These are phyloP conservation scores for Dascillus cervinus DNA, from an alignment of 2,888 invertebrate genomes.

Conservation along the genomic window DNA sequence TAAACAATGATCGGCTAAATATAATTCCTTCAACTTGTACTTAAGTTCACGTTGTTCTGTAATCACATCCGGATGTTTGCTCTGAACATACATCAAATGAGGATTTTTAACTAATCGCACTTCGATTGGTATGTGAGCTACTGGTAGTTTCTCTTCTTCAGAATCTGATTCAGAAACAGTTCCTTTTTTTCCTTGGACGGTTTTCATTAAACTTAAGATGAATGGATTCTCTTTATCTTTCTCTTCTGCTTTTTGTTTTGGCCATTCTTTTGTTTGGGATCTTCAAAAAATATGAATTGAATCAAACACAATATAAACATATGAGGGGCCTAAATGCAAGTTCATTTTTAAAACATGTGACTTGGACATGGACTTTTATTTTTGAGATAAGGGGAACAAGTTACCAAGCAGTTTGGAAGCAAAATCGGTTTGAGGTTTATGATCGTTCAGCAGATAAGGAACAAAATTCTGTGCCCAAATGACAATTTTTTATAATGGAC, in stretches of 20 bases:
- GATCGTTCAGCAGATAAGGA: too few species aligned
- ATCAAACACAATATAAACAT: too few species aligned
- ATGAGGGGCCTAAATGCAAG: too few species aligned
- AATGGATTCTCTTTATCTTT: slow-evolving; percentile 12
- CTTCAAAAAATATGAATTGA: slow-evolving; percentile 19
- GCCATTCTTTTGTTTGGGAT: slow-evolving; percentile 38
- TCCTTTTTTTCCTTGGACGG: slow-evolving; percentile 10
- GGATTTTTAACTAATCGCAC: slow-evolving; percentile 30
- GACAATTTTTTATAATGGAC: too few species aligned
- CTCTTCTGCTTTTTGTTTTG: slow-evolving; percentile 31
- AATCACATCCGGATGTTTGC: slow-evolving; percentile 5
- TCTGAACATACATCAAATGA: slow-evolving; percentile 26
- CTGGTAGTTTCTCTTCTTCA: slow-evolving; percentile 8
- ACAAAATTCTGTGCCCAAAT: too few species aligned
- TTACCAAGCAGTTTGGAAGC: too few species aligned
- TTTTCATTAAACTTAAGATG: slow-evolving; percentile 16
- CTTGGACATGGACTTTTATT: too few species aligned
- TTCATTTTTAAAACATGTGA: too few species aligned
- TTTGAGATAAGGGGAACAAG: too few species aligned
- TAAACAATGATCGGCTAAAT: slow-evolving; percentile 7
- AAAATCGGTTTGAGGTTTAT: too few species aligned
- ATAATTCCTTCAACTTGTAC: slow-evolving; percentile 49
- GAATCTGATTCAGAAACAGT: slow-evolving; percentile 18
- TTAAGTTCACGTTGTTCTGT: slow-evolving; percentile 34
- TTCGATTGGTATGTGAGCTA: slow-evolving; percentile 22